phyloP scores from a whole-genome alignment of 35 echinoderm and acorn worm genomes.

The Apostichopus californicus region DNA sequence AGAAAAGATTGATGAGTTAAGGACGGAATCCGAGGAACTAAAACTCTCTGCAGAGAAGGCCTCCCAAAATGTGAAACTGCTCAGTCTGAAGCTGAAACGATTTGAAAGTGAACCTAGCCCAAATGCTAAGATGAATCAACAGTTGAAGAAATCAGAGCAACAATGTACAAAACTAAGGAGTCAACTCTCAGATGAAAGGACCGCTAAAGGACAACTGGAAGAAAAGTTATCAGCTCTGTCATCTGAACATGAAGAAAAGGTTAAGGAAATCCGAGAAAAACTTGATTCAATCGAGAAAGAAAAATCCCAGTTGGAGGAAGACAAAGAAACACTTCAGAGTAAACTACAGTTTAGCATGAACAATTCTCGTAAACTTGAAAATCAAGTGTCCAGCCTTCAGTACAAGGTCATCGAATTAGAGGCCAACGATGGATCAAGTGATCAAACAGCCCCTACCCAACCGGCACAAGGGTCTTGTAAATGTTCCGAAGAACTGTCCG shows the following conservation, averaged over 20 bases:
- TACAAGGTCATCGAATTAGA: conserved; percentile 60
- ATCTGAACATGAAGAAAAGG: neutral
- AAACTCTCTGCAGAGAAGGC: conserved; percentile 71
- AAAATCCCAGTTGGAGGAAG: conserved; percentile 54
- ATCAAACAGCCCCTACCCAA: conserved; percentile 12
- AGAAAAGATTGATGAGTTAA: conserved; percentile 61
- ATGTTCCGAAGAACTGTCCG: conserved; percentile 29
- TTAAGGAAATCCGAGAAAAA: neutral
- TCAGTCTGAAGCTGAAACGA: conserved; percentile 78
- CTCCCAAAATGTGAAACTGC: conserved; percentile 59
- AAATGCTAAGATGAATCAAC: conserved; percentile 46
- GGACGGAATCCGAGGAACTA: conserved; percentile 72
- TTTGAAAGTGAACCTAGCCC: conserved; percentile 61
- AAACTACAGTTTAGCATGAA: conserved; percentile 75
- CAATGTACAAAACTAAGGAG: conserved; percentile 60
- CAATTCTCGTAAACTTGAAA: conserved; percentile 69
- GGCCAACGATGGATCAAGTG: neutral
- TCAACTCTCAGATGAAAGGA: conserved; percentile 68
- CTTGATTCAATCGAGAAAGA: conserved; percentile 51
- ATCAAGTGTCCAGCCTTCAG: conserved; percentile 62
- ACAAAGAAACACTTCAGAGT: conserved; percentile 63
- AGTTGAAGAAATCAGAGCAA: conserved; percentile 70
- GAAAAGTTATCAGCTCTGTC: neutral
- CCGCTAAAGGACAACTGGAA: conserved; percentile 41
- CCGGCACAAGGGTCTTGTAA: neutral